Percentiles rank a stretch among this genome's conserved stretches.
Conservation (phyloP, 2,113 vertebrate species). For the Urocolius indicus region DNA sequence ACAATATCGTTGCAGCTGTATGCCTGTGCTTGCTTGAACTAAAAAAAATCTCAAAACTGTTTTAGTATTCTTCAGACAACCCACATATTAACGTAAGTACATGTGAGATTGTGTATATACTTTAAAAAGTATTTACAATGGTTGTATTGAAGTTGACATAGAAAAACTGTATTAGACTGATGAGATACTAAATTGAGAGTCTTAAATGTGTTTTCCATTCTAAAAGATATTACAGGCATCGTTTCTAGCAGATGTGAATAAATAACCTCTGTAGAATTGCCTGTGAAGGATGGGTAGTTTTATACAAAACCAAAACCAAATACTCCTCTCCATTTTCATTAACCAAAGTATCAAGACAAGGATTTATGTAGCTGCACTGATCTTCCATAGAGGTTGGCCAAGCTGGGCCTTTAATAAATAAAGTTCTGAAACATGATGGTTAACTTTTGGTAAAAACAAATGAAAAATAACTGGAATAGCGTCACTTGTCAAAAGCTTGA, state of each 20-base stretch:
- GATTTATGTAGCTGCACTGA: not conserved
- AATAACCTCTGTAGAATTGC: not conserved
- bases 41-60: not conserved
- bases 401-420: not conserved
- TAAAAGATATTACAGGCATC: not conserved
- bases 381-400: not conserved
- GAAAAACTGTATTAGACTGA: not conserved
- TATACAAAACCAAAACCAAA: not conserved
- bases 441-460: not conserved
- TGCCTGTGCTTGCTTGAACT: rapidly evolving
- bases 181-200: not conserved
- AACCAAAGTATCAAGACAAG: not conserved
- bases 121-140: not conserved
- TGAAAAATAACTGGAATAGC: not conserved
- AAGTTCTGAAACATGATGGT: not conserved
- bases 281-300: not conserved
- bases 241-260: not conserved
- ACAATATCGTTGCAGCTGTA: not conserved
- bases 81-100: not conserved
- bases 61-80: not conserved
- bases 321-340: not conserved
- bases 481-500: not conserved
- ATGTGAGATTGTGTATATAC: not conserved
- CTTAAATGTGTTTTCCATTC: not conserved
- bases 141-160: not conserved